Evolutionary conservation across 2,113 vertebrate species (phyloP), one percentile per base, ranked within the genome.

Genomic region (Thinocorus orbignyianus): DNA sequence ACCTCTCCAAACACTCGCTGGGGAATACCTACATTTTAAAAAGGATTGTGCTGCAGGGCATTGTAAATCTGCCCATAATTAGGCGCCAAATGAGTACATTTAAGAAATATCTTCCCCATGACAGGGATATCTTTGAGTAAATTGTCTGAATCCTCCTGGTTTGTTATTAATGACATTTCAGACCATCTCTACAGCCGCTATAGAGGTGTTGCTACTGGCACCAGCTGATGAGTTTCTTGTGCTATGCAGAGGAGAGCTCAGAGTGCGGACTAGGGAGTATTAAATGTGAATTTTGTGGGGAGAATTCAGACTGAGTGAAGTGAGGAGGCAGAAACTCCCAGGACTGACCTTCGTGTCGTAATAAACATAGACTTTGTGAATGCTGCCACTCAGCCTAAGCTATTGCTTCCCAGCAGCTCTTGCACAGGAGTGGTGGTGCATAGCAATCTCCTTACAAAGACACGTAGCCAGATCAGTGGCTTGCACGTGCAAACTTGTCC

Each of bases 401-500:
- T 60, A 16, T 48, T 1, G 11, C 42, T 92, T 88, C 64, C 69
- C 65, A 69, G 51, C 46, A 90, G 76, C 46, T 42, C 35, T 46
- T 44, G 69, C 58, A 37, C 20, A 60, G 65, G 24, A 78, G 52
- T 13, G 11, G 31, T 55, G 69, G 62, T 51, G 70, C 41, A 23
- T 2, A 37, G 72, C 44, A 52, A 57, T 11, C 26, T 28, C 58
- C 13, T 54, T 44, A 49, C 64, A 77, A 46, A 92, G 80, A 30
- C 51, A 26, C 3, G 3, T 2, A 77, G 51, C 23, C 68, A 48
- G 46, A 78, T 74, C 1, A 62, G 68, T 41, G 51, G 42, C 52
- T 68, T 94, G 88, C 92, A 90, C 8, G 2, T 92, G 88, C 57
- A 76, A 68, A 81, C 95, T 76, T 81, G 80, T 90, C 73, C 69